A percentile compares a stretch with the other conserved stretches of the same genome.
These are phyloP conservation scores for Callaeas wilsoni DNA, from an alignment of 2,113 vertebrate species.

Conservation along the genomic window DNA sequence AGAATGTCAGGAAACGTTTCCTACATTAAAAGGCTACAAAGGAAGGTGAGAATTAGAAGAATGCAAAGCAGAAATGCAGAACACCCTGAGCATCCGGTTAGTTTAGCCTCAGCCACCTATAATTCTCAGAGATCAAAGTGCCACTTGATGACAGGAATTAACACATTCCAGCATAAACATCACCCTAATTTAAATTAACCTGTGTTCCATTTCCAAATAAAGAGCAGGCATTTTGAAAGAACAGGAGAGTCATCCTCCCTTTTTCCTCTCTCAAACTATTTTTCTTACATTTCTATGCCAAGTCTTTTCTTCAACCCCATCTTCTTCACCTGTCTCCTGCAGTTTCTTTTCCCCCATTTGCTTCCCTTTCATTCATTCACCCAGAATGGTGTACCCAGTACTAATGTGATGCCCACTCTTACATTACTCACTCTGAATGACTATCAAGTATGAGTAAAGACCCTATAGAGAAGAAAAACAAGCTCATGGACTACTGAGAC, in stretches of 20 bases:
- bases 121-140: slow-evolving; percentile 36
- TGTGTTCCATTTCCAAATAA: not conserved
- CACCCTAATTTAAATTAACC: not conserved
- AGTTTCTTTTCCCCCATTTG: not conserved
- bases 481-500: not conserved
- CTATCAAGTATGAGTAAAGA: not conserved
- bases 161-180: slow-evolving; percentile 23
- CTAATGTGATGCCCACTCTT: not conserved
- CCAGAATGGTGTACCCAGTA: not conserved
- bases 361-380: not conserved
- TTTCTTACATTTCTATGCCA: not conserved
- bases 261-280: not conserved
- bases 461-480: not conserved
- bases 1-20: not conserved
- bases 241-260: not conserved
- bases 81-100: slow-evolving; percentile 12
- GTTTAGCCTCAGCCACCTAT: slow-evolving; percentile 3
- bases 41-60: slow-evolving; percentile 18
- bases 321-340: not conserved
- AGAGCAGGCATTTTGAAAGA: not conserved
- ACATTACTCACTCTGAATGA: not conserved
- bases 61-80: slow-evolving; percentile 30
- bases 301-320: not conserved
- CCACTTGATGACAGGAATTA: not conserved
- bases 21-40: not conserved